Base-by-base conservation (phyloP, 2,888 invertebrate genomes). In the Leucophenga maculata region DNA sequence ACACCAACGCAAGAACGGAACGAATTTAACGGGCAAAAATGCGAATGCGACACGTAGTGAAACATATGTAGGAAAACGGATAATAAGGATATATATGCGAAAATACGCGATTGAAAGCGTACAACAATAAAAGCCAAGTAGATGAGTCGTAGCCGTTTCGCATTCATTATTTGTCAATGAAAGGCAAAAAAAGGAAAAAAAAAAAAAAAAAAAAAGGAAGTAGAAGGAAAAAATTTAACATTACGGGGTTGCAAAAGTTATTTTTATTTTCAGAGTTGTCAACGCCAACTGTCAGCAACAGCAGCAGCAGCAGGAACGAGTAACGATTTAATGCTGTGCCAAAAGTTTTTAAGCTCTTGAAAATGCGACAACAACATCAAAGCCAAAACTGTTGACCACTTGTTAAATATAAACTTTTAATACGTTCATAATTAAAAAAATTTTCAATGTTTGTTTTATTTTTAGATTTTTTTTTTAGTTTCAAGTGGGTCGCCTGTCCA, bases 1-100 rank as follows among this genome's bases (percentile, higher is more conserved):
- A 79, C 75, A 75, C 77, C 77, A 70, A 72, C 72, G 74, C 74
- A 74, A 69, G 74, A 74, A 74, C 46, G 46, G 3, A 13, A 46
- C 6, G n/a, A 46, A n/a, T 8, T 46, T 2, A 18, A 18, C n/a
- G 18, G 6, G 48, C 48, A 13, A 50, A 16, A 14, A 50, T 4
- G 50, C 18, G 50, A 16, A n/a, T n/a, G 50, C 16, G 13, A 16
- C 14, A 50, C 13, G 16, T 50, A n/a, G 50, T 46, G 2, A 14
- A n/a, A 14, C 14, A n/a, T 16, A 50, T 50, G 18, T 16, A 50
- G 8, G 13, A 50, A n/a, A 11, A 50, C 6, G 50, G 6, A 50
- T 16, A 50, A n/a, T 18, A 50, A 50, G 3, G 16, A 18, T 18
- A 50, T 18, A 50, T 50, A 14, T 18, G 18, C 16, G 18, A 50